phyloP scores from a whole-genome alignment of 1,140 invertebrate genomes.

The Drosophila littoralis region DNA sequence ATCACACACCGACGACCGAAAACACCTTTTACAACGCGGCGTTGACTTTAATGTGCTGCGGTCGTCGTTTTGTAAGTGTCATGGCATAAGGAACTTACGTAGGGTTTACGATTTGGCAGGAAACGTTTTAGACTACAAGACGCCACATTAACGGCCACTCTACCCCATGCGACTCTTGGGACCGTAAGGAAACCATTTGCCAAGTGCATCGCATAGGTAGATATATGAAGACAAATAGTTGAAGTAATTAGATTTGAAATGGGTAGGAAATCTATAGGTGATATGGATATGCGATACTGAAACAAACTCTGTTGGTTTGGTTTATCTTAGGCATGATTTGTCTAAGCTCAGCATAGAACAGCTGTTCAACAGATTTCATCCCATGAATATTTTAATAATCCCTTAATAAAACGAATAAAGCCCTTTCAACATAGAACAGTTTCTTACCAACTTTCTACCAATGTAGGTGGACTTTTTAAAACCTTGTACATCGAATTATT shows the following conservation, averaged over 20 bases:
- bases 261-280: neutral
- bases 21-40: constrained; percentile 52
- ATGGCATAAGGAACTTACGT: constrained; percentile 51
- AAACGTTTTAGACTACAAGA: constrained; percentile 57
- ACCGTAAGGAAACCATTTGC: constrained; percentile 4
- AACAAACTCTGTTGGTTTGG: no score
- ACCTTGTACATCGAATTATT: no score
- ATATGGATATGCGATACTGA: neutral
- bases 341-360: no score
- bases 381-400: no score
- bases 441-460: no score
- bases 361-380: no score
- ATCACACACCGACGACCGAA: constrained; percentile 41
- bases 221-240: constrained; percentile 40
- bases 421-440: no score
- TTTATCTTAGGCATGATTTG: no score
- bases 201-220: neutral
- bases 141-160: constrained; percentile 45
- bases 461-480: no score
- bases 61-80: constrained; percentile 63
- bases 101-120: constrained; percentile 40
- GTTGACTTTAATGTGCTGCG: constrained; percentile 67
- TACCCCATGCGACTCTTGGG: neutral
- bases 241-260: constrained; percentile 24
- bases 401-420: no score